phyloP scores from a whole-genome alignment of 2,797 vertebrate genomes.

The Bucorvus abyssinicus region DNA sequence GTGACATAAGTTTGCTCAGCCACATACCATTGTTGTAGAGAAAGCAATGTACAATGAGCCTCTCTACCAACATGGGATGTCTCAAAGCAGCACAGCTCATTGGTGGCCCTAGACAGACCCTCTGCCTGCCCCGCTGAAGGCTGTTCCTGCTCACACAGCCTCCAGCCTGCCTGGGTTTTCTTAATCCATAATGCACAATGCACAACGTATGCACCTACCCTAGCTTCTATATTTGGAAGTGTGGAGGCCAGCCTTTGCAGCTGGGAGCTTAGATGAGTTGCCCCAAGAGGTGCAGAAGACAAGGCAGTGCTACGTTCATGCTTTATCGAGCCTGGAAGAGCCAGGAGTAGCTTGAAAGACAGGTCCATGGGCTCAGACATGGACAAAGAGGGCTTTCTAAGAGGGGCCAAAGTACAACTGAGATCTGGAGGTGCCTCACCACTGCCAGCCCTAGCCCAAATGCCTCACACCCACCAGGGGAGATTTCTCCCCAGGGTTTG shows the following conservation, averaged over 20 bases:
- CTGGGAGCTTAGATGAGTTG: background rate
- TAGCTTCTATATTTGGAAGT: no score
- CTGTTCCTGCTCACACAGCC: background rate
- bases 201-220: no score
- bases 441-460: background rate
- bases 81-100: background rate
- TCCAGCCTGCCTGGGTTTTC: background rate
- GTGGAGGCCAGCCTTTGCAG: background rate
- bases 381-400: background rate
- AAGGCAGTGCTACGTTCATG: background rate
- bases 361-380: background rate
- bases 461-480: background rate
- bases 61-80: background rate
- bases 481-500: background rate
- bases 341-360: background rate
- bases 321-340: background rate
- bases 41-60: background rate
- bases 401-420: background rate
- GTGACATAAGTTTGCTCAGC: background rate
- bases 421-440: background rate
- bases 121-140: background rate
- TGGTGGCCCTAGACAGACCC: background rate
- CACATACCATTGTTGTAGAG: background rate
- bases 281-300: background rate
- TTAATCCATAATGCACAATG: background rate